Evolutionary conservation across 2,113 vertebrate genomes (phyloP).

Genomic region (Salminus brasiliensis): DNA sequence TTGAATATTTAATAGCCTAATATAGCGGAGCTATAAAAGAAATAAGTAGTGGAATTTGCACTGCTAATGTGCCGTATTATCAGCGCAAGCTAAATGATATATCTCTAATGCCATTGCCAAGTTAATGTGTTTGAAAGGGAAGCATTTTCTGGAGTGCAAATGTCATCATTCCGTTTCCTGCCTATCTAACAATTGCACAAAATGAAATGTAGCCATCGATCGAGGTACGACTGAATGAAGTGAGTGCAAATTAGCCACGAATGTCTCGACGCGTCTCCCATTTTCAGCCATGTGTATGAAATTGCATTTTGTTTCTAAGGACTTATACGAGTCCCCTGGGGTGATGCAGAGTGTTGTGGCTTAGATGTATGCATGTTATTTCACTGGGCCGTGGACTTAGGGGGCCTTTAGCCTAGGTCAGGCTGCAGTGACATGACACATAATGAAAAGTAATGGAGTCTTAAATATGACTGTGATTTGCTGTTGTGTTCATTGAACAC

Average conservation of each 20-base stretch:
- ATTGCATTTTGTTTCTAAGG: constrained; percentile 19
- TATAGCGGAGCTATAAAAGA: constrained; percentile 32
- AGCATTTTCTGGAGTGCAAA: not conserved
- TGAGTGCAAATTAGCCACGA: constrained; percentile 20
- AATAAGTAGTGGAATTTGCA: constrained; percentile 28
- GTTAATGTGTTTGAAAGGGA: constrained; percentile 23
- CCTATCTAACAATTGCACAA: constrained; percentile 20
- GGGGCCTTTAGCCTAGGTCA: constrained; percentile 15
- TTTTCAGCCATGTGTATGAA: constrained; percentile 24
- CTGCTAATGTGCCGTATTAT: constrained; percentile 28
- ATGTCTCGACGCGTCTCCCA: not conserved
- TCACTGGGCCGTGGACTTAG: not conserved
- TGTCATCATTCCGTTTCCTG: constrained; percentile 21
- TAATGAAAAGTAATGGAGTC: constrained; percentile 8
- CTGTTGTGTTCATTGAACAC: constrained; percentile 24
- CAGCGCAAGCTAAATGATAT: constrained; percentile 23
- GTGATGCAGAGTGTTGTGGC: not conserved
- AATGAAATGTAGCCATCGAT: constrained; percentile 54
- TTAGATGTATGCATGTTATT: not conserved
- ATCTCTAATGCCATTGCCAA: constrained; percentile 25
- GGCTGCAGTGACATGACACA: constrained; percentile 1
- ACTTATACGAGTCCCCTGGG: not conserved
- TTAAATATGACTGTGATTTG: constrained; percentile 31
- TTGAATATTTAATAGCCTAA: constrained; percentile 50
- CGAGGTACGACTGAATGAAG: constrained; percentile 31